Base-by-base conservation (phyloP, 2,113 vertebrate species). In the Cromileptes altivelis region DNA sequence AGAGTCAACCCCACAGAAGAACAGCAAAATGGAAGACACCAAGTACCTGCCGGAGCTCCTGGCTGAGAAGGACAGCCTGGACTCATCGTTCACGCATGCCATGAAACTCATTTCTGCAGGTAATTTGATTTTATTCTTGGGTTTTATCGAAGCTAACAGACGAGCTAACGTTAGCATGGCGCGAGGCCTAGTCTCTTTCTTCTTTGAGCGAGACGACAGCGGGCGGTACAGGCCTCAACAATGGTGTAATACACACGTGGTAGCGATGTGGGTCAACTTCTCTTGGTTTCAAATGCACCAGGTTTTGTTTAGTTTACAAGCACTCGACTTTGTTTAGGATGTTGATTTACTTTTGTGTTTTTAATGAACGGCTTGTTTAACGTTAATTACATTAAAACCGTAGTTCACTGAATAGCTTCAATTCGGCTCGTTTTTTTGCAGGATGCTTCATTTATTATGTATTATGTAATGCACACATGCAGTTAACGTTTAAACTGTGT, bases 51-150 rank as follows among this genome's bases (percentile, higher is more conserved):
- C 98, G 3, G 97, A 99, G 94, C 96, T 99, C 57, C 96, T 98
- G 94, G 98, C 98, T 0, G 98, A 99, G 78, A 99, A 98, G 89
- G 98, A 99, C 93, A 99, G 98, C 50, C 92, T 99, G 83, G 98
- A 99, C 89, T 96, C 97, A 13, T 99, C 98, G 14, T 99, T 99
- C 92, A 98, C 97, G 1, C 98, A 99, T 84, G 97, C 98, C 49
- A 98, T 97, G 97, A 97, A 98, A 80, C 96, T 95, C 0, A 92
- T 94, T 25, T 86, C 92, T 57, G 92, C 93, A 88, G 93, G 94
- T 95, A 92, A 13, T 1, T 30, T 56, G 19, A 4, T 45, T 45
- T 8, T 0, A 2, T 64, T 6, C 2, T 50, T 50, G 4, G 15
- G 18, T 6, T 50, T 0, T 0, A 4, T 1, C 0, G 0, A 27